phyloP scores from a whole-genome alignment of 2,113 vertebrate species.

The Thymallus thymallus region DNA sequence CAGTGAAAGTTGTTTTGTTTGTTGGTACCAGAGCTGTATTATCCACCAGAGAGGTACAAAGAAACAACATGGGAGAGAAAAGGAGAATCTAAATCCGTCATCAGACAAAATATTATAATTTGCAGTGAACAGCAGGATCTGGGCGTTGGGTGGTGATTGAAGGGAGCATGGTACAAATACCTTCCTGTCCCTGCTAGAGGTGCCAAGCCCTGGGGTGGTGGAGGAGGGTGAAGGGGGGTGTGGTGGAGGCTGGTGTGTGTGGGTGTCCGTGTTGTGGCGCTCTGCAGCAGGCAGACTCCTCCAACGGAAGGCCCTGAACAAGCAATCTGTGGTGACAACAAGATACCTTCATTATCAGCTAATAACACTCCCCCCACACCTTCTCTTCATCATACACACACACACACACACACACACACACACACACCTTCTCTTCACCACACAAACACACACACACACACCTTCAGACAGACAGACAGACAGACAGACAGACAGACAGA shows the following conservation, averaged over 20 bases:
- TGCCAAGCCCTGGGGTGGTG: slow-evolving; percentile 58
- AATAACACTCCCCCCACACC: slow-evolving; percentile 6
- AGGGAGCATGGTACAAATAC: slow-evolving; percentile 60
- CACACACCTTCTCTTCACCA: slow-evolving; percentile 42
- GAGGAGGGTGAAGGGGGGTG: neutral
- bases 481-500: too few species aligned
- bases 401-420: slow-evolving; percentile 16
- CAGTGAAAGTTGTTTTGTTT: neutral
- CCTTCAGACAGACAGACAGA: neutral
- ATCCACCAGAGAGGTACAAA: neutral
- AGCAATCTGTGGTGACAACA: slow-evolving; percentile 73
- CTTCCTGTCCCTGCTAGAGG: slow-evolving; percentile 59
- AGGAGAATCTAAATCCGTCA: slow-evolving; percentile 24
- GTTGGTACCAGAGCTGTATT: neutral
- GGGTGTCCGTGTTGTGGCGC: neutral
- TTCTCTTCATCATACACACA: neutral
- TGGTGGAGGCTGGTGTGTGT: neutral
- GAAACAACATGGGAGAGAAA: neutral
- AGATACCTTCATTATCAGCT: slow-evolving; percentile 76
- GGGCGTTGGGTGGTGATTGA: slow-evolving; percentile 48
- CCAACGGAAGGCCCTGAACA: slow-evolving; percentile 65
- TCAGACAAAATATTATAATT: slow-evolving; percentile 59
- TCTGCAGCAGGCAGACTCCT: slow-evolving; percentile 20
- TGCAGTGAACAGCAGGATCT: slow-evolving; percentile 45
- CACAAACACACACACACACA: neutral